Base-by-base conservation (phyloP, 2,888 invertebrate species). In the Diaphora mendica region DNA sequence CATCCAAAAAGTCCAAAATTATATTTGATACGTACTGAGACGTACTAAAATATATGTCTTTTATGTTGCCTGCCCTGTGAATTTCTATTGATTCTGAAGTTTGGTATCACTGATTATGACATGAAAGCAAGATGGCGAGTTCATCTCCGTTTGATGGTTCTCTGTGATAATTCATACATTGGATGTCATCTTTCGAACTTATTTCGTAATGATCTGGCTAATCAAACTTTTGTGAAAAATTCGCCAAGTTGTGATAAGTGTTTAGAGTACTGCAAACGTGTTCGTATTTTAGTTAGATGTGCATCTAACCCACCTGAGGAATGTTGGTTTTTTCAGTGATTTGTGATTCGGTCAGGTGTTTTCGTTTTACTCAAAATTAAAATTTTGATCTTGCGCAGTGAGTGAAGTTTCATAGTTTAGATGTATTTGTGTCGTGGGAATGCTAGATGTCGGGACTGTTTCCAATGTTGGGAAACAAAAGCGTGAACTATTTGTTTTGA, bases 221-320 rank as follows among this genome's bases (percentile, higher is more conserved):
- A 87, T 88, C 79, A 84, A 86, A 88, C 86, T 87, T 86, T 88
- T 81, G 81, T 85, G 78, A 88, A 91, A 90, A 87, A 88, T 83
- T 85, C 77, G 85, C 76, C 82, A 83, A 88, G 79, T 90, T 87
- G 87, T 90, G 86, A 85, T 82, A 85, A 89, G 92, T 94, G 93
- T 88, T 87, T 80, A 79, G 79, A 86, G 85, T 87, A 85, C 84
- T 88, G 78, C 84, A 86, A 82, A 86, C 76, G 90, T 90, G 83
- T 87, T 86, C 82, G 79, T 82, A 81, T 80, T 82, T 85, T 79
- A 90, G 83, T 88, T 89, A 85, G 83, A 89, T 91, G 93, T 94
- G 93, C 89, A 91, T 92, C 90, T 94, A 93, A 95, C 96, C 96
- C 96, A 96, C 96, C 96, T 96, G 96, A 96, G 96, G 96, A 96